Evolutionary conservation across 1,140 invertebrate genomes (phyloP), one percentile per base, ranked within the genome.

Genomic region (Pogonomyrmex californicus): DNA sequence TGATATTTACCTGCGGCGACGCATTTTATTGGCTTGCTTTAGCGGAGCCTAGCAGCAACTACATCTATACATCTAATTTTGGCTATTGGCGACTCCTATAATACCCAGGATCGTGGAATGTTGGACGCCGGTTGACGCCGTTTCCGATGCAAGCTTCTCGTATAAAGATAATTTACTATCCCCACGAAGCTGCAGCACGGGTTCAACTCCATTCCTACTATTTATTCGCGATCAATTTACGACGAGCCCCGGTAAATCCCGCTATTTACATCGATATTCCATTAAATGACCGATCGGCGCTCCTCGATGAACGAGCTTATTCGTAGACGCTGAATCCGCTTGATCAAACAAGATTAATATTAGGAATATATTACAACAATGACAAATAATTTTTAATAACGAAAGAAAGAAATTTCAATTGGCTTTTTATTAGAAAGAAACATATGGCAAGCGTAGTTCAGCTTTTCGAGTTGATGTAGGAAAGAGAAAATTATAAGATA

Each of bases 111-210:
- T 93, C 86, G 78, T 71, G 85, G 68, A 85, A 87, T 73, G 70
- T 47, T 54, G 60, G 65, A 58, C 47, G 58, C 51, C 70, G 77
- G 38, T 66, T 78, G 66, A 51, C 83, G 82, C 85, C 88, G 87
- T 85, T 89, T 92, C 76, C 90, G 76, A 47, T 82, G 85, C 73
- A 92, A 86, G 70, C 87, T 92, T 76, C 78, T 91, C 60, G 87
- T 89, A 81, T 88, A 89, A 54, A 93, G 73, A 82, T 90, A 93
- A 87, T 92, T 90, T 76, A 92, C 86, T 66, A 91, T 89, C 36
- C 86, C 87, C 38, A 75, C 79, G 63, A 93, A 87, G 66, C 87
- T 87, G 85, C 85, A 91, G 82, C 90, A 88, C 79, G 81, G 75
- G 82, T 88, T 87, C 56, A 77, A 23, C 41, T 91, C 77, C 87